Evolutionary conservation across 1,140 invertebrate genomes (phyloP), one percentile per base, ranked within the genome.

Genomic region (Grapholita molesta): DNA sequence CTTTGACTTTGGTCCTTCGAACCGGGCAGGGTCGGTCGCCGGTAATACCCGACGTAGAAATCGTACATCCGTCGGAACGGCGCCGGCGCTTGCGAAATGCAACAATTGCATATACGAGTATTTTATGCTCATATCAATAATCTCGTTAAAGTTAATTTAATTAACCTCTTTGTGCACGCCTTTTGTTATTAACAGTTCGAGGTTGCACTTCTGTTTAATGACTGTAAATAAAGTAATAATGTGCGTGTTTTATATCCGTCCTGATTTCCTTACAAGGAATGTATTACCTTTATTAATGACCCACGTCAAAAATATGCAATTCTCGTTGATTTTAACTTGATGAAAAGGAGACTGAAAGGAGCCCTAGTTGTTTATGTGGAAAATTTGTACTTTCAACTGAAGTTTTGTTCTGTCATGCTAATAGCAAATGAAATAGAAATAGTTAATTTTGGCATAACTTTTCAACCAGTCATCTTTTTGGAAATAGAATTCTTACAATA

Each of bases 211-310:
- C n/a, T 18, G 42, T 21, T 48, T 48, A 48, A 48, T 9, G 15
- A 48, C 42, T 48, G 8, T 21, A 18, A 65, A 25, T 57, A 69
- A 80, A 72, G 80, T 80, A 80, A 57, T 69, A 70, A 48, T 48
- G 5, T 21, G 6, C 42, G 42, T 48, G n/a, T 21, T 48, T 48
- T 48, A 48, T 48, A 18, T 18, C 15, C 15, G 35, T 70, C 68
- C 72, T 66, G 72, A 70, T 23, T 38, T 38, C 4, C 35, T 0
- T 38, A 38, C n/a, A 38, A 38, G 35, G 35, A 6, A 15, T n/a
- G n/a, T n/a, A n/a, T n/a, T n/a, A n/a, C n/a, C n/a, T n/a, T n/a
- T n/a, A n/a, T n/a, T n/a, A n/a, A n/a, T n/a, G n/a, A n/a, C n/a
- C n/a, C n/a, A n/a, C n/a, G n/a, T n/a, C n/a, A n/a, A n/a, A n/a